Base-by-base conservation (phyloP, 2,888 invertebrate genomes). In the Hirtodrosophila confusa region DNA sequence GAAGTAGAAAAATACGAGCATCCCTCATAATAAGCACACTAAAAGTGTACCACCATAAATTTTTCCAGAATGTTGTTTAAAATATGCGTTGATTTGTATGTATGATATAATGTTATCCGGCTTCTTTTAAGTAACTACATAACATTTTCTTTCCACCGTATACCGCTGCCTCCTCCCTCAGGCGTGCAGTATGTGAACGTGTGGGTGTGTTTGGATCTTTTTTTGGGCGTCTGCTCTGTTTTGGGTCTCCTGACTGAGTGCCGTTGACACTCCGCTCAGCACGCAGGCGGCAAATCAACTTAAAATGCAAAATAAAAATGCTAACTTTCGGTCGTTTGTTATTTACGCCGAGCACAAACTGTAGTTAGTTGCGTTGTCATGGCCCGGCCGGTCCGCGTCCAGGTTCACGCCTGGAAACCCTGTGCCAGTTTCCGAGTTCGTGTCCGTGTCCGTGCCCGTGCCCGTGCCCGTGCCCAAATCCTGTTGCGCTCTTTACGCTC, bases 341-440 rank as follows among this genome's bases (percentile, higher is more conserved):
- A 84, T 84, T 78, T 77, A 84, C 80, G 85, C 62, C 75, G 54
- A 35, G 68, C 54, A 56, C 63, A 64, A 75, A 71, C 75, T 75
- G 69, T 75, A 78, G 70, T 85, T 84, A 82, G 85, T 75, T 86
- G 82, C 87, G 78, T 80, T 85, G 87, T 82, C 87, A 87, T 82
- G 82, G 63, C 69, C 72, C 58, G 54, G 63, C 74, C 68, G 60
- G 66, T 50, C 66, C 64, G 43, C 55, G 62, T 80, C 53, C 55
- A 66, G 62, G 67, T 53, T 67, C 61, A 75, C 61, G 71, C 57
- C 76, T 65, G 69, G 41, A 56, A 58, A 47, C 44, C 44, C 58
- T 57, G 35, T 41, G 66, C 51, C 45, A 50, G 39, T 47, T 44
- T 44, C 58, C 49, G n/a, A 31, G 9, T 27, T 27, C 47, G 17